phyloP scores from a whole-genome alignment of 1,140 invertebrate genomes.

The Hermetia illucens region DNA sequence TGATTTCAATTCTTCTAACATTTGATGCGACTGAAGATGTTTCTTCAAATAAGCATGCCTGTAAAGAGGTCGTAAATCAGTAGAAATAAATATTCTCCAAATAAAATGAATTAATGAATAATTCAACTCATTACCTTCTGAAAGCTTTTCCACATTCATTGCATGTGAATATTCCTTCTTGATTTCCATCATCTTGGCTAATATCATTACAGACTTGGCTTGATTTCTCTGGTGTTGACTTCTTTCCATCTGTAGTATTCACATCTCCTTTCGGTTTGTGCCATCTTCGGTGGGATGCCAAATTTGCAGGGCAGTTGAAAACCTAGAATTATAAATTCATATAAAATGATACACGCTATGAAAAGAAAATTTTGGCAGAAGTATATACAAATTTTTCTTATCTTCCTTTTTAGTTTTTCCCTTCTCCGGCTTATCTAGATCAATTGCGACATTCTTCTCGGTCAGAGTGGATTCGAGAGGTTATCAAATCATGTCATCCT shows the following conservation, averaged over 20 bases:
- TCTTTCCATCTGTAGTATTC: slow-evolving; percentile 19
- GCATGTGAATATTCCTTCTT: slow-evolving; percentile 47
- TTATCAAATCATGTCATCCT: too few relatives aligned
- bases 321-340: slow-evolving; percentile 36
- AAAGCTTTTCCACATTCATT: slow-evolving; percentile 70
- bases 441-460: too few relatives aligned
- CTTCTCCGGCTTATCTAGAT: too few relatives aligned
- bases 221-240: slow-evolving; percentile 4
- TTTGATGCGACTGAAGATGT: slow-evolving; percentile 33
- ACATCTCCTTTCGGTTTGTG: slow-evolving; percentile 59
- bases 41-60: slow-evolving; percentile 70
- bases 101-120: neutral
- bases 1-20: slow-evolving; percentile 21
- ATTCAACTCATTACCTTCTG: slow-evolving; percentile 29
- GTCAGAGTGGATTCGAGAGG: too few relatives aligned
- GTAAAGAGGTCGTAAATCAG: too few relatives aligned
- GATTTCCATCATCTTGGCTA: slow-evolving; percentile 2
- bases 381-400: too few relatives aligned
- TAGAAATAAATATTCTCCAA: neutral
- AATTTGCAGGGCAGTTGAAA: slow-evolving; percentile 96
- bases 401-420: too few relatives aligned
- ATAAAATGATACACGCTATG: too few relatives aligned
- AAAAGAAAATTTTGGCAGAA: too few relatives aligned
- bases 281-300: slow-evolving; percentile 94
- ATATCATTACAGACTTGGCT: neutral